Conservation (phyloP, 2,797 vertebrate genomes). For the Poecilia picta region DNA sequence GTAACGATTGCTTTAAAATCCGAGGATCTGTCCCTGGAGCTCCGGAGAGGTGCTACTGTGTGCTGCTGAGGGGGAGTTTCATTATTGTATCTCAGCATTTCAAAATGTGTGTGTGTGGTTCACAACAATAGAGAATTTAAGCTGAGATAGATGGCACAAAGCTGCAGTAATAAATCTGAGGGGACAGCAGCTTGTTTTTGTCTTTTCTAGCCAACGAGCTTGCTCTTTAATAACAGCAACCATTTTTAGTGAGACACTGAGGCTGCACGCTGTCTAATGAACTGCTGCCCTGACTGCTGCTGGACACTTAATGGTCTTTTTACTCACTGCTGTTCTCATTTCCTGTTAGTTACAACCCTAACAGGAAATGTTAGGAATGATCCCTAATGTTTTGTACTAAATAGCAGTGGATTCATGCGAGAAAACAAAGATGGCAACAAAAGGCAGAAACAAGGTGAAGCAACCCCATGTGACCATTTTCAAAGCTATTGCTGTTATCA, state of each 20-base stretch:
- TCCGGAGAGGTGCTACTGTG: conserved; percentile 46
- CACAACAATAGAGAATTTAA: conserved; percentile 49
- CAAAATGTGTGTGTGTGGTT: conserved; percentile 16
- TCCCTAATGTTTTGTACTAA: not conserved
- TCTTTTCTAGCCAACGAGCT: conserved; percentile 40
- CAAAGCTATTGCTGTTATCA: not conserved
- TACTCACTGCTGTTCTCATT: not conserved
- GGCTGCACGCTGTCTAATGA: conserved; percentile 27
- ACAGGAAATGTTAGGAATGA: not conserved
- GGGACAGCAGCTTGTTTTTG: conserved; percentile 39
- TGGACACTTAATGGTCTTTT: conserved; percentile 16
- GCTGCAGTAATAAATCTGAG: conserved; percentile 50
- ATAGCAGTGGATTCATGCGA: not conserved
- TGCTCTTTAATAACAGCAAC: conserved; percentile 33
- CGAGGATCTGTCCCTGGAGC: conserved; percentile 34
- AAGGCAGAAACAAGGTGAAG: not conserved
- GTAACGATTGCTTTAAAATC: conserved; percentile 54
- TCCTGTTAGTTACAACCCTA: not conserved
- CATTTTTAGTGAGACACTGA: conserved; percentile 15
- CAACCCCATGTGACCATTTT: not conserved
- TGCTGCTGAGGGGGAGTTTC: conserved; percentile 2
- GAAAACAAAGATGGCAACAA: not conserved
- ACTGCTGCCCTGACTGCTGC: not conserved
- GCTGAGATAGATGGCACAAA: conserved; percentile 47
- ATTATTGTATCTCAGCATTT: conserved; percentile 20